A percentile compares a stretch with the other conserved stretches of the same genome.
These are phyloP conservation scores for Patella ulyssiponensis DNA, from an alignment of 2,888 invertebrate species.

Conservation along the genomic window DNA sequence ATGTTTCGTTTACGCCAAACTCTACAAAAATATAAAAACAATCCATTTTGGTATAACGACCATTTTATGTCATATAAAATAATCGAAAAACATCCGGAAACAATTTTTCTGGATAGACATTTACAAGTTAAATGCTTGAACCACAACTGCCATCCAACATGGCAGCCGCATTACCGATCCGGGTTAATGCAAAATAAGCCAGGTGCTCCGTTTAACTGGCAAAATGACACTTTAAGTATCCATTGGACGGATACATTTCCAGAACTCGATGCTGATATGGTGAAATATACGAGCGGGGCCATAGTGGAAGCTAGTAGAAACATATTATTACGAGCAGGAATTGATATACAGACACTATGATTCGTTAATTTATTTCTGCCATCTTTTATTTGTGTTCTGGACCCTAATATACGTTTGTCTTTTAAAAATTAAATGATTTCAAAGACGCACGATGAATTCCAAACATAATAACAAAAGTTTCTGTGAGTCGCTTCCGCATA, in stretches of 20 bases:
- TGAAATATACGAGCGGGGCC: conserved; percentile 44
- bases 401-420: too few species aligned
- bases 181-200: conserved; percentile 38
- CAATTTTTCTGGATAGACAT: conserved; percentile 37
- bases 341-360: conserved; percentile 36
- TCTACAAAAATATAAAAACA: conserved; percentile 34
- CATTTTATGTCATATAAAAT: conserved; percentile 42
- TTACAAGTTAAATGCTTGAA: conserved; percentile 43
- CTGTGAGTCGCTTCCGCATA: too few species aligned
- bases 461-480: too few species aligned
- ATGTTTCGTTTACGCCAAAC: conserved; percentile 34
- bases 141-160: conserved; percentile 44
- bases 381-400: too few species aligned
- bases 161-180: conserved; percentile 37
- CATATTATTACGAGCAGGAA: conserved; percentile 33
- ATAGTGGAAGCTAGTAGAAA: conserved; percentile 38
- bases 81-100: conserved; percentile 32
- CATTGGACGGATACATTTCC: conserved; percentile 43
- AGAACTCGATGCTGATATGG: conserved; percentile 40
- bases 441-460: too few species aligned
- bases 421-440: too few species aligned
- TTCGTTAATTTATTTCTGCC: too few species aligned
- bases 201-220: conserved; percentile 38
- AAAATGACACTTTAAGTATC: conserved; percentile 41
- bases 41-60: conserved; percentile 40